Conservation (phyloP, 2,888 invertebrate genomes). For the Rhingia rostrata region DNA sequence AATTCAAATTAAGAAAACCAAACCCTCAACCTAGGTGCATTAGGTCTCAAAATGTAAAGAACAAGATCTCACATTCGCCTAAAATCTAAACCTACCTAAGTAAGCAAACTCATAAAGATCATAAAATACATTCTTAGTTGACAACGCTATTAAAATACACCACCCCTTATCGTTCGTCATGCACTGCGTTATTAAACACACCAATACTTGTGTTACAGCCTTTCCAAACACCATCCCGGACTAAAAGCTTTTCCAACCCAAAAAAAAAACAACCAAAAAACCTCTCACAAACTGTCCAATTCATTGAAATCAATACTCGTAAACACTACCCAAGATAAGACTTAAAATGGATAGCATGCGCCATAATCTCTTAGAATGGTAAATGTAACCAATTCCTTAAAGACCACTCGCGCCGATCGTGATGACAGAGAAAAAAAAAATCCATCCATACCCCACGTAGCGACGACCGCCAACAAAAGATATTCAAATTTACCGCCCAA, state of each 20-base stretch:
- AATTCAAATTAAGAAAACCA: too few relatives aligned
- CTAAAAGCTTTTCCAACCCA: slow-evolving; percentile 36
- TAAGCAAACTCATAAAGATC: too few relatives aligned
- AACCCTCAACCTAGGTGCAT: too few relatives aligned
- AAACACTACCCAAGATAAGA: slow-evolving; percentile 28
- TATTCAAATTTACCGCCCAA: slow-evolving; percentile 66
- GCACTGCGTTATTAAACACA: too few relatives aligned
- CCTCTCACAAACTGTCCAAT: slow-evolving; percentile 1
- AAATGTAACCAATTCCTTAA: slow-evolving; percentile 55
- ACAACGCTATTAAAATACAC: too few relatives aligned
- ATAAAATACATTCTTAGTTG: too few relatives aligned
- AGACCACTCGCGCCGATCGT: slow-evolving; percentile 15
- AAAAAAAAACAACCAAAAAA: too few relatives aligned
- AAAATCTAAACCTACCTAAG: too few relatives aligned
- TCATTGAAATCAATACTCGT: slow-evolving; percentile 17
- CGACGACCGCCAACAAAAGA: slow-evolving; percentile 46
- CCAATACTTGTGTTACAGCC: background rate
- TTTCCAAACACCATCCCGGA: slow-evolving; percentile 4
- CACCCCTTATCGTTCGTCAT: too few relatives aligned
- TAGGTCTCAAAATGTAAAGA: too few relatives aligned
- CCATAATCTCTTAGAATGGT: slow-evolving; percentile 23
- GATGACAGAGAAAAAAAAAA: slow-evolving; percentile 46
- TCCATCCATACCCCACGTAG: slow-evolving; percentile 44
- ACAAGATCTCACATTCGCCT: too few relatives aligned
- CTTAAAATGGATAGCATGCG: slow-evolving; percentile 5